These are phyloP conservation scores for Hyphantria cunea DNA, from an alignment of 1,140 invertebrate genomes.

Conservation along the genomic window DNA sequence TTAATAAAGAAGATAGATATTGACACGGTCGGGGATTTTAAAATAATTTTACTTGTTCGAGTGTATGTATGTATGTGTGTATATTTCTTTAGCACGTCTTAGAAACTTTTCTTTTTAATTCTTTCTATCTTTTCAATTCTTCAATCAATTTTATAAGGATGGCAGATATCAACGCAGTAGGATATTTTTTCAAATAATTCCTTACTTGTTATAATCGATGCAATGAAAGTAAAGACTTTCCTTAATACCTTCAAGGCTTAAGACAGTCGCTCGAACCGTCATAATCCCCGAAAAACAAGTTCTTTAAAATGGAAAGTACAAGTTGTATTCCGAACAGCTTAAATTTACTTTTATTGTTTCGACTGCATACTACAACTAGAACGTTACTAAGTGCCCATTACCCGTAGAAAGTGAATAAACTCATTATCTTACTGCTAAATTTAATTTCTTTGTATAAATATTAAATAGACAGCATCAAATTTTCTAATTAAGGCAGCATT, in stretches of 20 bases:
- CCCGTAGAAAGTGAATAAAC: constrained; percentile 56
- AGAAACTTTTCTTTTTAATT: too few relatives aligned
- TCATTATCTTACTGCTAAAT: constrained; percentile 43
- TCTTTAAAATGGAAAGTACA: constrained; percentile 49
- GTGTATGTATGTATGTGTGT: too few relatives aligned
- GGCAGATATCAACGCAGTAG: too few relatives aligned
- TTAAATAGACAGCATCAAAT: constrained; percentile 32
- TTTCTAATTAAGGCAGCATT: constrained; percentile 31
- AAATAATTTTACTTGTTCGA: too few relatives aligned
- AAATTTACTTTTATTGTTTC: constrained; percentile 46
- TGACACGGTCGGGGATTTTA: too few relatives aligned
- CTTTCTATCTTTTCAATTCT: too few relatives aligned
- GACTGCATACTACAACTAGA: constrained; percentile 50
- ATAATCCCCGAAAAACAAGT: constrained; percentile 5
- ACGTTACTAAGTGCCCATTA: constrained; percentile 60
- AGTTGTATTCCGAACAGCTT: constrained; percentile 15
- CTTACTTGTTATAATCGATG: too few relatives aligned
- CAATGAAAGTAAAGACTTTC: too few relatives aligned
- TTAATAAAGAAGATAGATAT: too few relatives aligned
- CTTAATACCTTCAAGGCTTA: too few relatives aligned
- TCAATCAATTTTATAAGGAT: too few relatives aligned
- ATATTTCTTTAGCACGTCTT: too few relatives aligned
- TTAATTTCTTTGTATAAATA: constrained; percentile 43
- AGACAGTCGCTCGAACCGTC: not conserved
- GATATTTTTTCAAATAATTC: not conserved